Evolutionary conservation across 1,140 invertebrate genomes (phyloP), one percentile per base, ranked within the genome.

Genomic region (Leptinotarsa lineolata): DNA sequence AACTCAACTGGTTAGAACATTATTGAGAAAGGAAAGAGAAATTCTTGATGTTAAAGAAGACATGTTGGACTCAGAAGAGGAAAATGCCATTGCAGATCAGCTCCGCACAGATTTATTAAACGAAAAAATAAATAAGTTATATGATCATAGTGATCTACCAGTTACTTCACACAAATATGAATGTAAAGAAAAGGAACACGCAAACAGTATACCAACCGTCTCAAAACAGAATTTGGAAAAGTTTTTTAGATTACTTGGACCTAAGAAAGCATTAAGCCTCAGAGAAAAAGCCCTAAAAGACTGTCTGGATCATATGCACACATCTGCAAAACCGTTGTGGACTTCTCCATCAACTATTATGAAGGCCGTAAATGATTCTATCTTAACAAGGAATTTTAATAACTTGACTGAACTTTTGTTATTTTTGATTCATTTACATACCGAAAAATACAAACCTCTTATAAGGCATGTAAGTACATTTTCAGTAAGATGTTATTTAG

Each of bases 291-390:
- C 30, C 30, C 22, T 68, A 11, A 45, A 45, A 15, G 18, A 16
- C 11, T 68, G 66, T 18, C 3, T n/a, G 2, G 30, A 44, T 20
- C 66, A 68, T 21, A 68, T 68, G 22, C 24, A 68, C 16, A 45
- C 30, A n/a, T 16, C 30, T 45, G 18, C 66, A 18, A 68, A 68
- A 45, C 66, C 66, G 6, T 46, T 39, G 16, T 76, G 75, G 75
- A 73, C 69, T 16, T 74, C 75, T n/a, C 75, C 75, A 4, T 70
- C 68, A 20, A 54, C 22, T 18, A 76, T 76, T 66, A 72, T 77
- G 18, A 74, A 54, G 39, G 44, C 72, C 58, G 63, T 74, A 54
- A 72, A 70, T 61, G 54, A 75, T 22, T 72, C 58, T 45, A 58
- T 77, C 59, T 63, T 77, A n/a, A 70, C 44, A 2, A 72, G 73